Percentiles rank a stretch among this genome's conserved stretches.
Evolutionary conservation across 2,888 invertebrate genomes (phyloP).

Genomic region (Helobdella robusta): DNA sequence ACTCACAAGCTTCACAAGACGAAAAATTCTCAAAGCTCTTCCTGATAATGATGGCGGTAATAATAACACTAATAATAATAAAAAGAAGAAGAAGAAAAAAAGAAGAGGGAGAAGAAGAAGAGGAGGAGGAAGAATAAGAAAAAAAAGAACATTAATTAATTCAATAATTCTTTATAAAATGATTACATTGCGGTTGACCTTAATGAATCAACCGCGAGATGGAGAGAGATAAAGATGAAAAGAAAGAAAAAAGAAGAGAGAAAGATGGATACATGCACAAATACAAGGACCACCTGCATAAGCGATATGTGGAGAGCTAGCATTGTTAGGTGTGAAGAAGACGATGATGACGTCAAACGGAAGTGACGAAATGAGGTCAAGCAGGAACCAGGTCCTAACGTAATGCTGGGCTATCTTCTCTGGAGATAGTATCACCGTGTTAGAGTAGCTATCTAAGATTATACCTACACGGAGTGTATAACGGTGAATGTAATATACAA

Average conservation of each 20-base stretch:
- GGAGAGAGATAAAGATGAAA: background rate
- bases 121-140: background rate
- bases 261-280: background rate
- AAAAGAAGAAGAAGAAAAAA: too few species aligned
- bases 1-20: conserved; percentile 20
- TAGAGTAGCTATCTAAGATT: conserved; percentile 22
- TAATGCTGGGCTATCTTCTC: conserved; percentile 20
- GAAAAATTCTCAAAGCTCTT: conserved; percentile 18
- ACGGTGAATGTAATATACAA: too few species aligned
- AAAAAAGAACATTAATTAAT: background rate
- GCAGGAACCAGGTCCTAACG: conserved; percentile 21
- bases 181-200: background rate
- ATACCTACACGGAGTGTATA: conserved; percentile 1
- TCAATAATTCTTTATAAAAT: background rate
- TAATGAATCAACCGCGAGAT: background rate
- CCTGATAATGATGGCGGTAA: background rate
- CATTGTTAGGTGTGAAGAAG: conserved; percentile 20
- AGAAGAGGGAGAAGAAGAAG: too few species aligned
- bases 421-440: conserved; percentile 15
- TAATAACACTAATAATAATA: background rate
- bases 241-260: background rate
- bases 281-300: conserved; percentile 22
- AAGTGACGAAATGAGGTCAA: conserved; percentile 23
- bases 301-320: conserved; percentile 21
- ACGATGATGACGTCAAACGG: conserved; percentile 24